Evolutionary conservation across 2,888 invertebrate species (phyloP), one percentile per base, ranked within the genome.

Genomic region (Apodemia duryi): DNA sequence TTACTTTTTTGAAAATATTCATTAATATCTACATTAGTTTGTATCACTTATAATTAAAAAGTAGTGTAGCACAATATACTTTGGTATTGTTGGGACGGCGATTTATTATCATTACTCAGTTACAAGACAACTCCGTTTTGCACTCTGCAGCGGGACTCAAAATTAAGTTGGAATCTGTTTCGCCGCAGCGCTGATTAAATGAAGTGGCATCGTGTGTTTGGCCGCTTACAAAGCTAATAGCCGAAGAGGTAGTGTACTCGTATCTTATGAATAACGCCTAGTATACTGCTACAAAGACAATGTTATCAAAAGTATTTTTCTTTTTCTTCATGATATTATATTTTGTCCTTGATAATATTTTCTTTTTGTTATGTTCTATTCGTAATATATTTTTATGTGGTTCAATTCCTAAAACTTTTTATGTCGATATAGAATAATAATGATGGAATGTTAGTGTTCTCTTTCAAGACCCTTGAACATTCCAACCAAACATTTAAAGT

Each of bases 91-190:
- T 57, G 32, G 57, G 29, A 32, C 67, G 63, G 65, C 67, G 63
- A 72, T 72, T 71, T 72, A 71, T 71, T 69, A 72, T 69, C 70
- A 67, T 72, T 70, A 70, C 68, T 69, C 64, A 68, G 67, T 70
- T 67, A 68, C 68, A 71, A 67, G 67, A 69, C 67, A 65, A 70
- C 71, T 69, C 67, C 70, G 72, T 67, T 73, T 71, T 72, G 71
- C 72, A 72, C 73, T 73, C 65, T 64, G 70, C 72, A 69, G 67
- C 52, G 65, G 54, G 66, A 66, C 67, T 66, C 69, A 63, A 71
- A 71, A 72, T 72, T 73, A 72, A 71, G 57, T 57, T 57, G 57
- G 29, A 57, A 57, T 57, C 57, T 32, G 57, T 32, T 57, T 57
- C 52, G 46, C 61, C 65, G 41, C 43, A 57, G 60, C 67, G 41